Base-by-base conservation (phyloP, 1,140 invertebrate species). In the Hirudo medicinalis region DNA sequence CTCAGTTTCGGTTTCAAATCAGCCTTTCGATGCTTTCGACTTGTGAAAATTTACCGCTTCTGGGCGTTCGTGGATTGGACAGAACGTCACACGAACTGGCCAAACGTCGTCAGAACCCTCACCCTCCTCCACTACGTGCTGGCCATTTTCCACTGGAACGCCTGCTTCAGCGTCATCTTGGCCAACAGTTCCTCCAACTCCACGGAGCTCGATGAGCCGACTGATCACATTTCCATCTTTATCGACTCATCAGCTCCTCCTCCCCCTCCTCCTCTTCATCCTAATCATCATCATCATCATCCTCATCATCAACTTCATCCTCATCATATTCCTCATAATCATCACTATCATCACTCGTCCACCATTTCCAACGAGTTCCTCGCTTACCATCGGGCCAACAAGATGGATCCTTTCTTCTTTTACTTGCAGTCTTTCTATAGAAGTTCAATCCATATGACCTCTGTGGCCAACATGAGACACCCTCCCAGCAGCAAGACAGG, bases 71-170 rank as follows among this genome's bases (percentile, higher is more conserved):
- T 95, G 89, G 92, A 96, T 83, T 86, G 92, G 72, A 95, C 92
- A 69, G 93, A 96, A 81, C 86, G 93, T 75, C 92, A 96, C 81
- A 95, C 92, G 70, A 95, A 96, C 83, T 96, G 94, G 84, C 93
- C 92, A 73, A 96, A 96, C 85, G 86, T 95, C 11, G 94, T 95
- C 85, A 88, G 94, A 76, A 93, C 92, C 72, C 87, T 83, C 9
- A 91, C 91, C 78, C 86, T 97, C 76, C 91, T 95, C 80, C 93
- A 97, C 85, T 96, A 96, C 85, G 87, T 97, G 77, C 85, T 97
- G 83, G 92, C 95, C 82, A 94, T 97, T 83, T 97, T 97, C 85
- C 95, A 98, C 86, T 98, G 94, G 94, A 98, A 98, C 83, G 93
- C 94, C 76, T 97, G 94, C 85, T 86, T 97, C 79, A 96, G 93